Evolutionary conservation across 1,140 invertebrate species (phyloP), one percentile per base, ranked within the genome.

Genomic region (Phocides pigmalion): DNA sequence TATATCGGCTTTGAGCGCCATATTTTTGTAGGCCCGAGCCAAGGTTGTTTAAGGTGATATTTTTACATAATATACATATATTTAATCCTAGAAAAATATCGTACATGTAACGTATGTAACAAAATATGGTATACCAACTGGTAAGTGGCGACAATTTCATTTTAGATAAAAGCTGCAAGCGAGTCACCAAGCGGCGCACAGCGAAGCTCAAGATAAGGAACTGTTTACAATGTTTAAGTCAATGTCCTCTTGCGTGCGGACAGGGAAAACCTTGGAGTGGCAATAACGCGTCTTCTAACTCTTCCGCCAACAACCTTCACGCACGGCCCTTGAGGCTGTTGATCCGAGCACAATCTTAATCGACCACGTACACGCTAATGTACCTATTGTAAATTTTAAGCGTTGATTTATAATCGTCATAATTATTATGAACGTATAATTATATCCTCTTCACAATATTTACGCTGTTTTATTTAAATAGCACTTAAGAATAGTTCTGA

Each of bases 171-270:
- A 86, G 85, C 87, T 87, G 83, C 76, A 73, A 74, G 75, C 73
- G 74, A 84, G 74, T 80, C 76, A 81, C 75, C 81, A 79, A 74
- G 62, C 67, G 56, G 64, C 72, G 54, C 65, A 75, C 67, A 71
- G 66, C 75, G 75, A 70, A 76, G 80, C 79, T 81, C 68, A 76
- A 87, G 89, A 91, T 91, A 91, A 91, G 89, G 85, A 89, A 89
- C 81, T 91, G 87, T 89, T 89, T 91, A 89, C 89, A 87, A 83
- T 87, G 74, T 80, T 84, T 87, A 79, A 84, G 89, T 91, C 87
- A 91, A 91, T 87, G 89, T 87, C 89, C 89, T 86, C 77, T 81
- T 76, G 86, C 69, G 62, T 67, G 72, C 66, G 68, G 66, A 87
- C 80, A 83, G 80, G 85, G 81, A 89, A 89, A 91, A 87, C 87